These are phyloP conservation scores for Amphipyra tragopoginis DNA, from an alignment of 2,888 invertebrate genomes.

Conservation along the genomic window DNA sequence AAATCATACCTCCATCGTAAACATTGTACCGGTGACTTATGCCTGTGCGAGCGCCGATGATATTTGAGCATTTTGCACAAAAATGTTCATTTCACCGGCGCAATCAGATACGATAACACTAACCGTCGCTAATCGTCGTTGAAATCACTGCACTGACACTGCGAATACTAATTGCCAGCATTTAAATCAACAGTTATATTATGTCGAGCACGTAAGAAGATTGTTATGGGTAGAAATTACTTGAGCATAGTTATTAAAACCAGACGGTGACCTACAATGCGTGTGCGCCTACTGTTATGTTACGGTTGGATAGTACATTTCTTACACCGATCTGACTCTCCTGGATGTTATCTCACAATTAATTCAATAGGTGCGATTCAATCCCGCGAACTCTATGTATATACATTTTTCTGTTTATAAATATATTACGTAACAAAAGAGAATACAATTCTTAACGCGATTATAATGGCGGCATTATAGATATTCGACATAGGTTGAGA, in stretches of 20 bases:
- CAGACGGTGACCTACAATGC: constrained; percentile 60
- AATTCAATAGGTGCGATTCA: constrained; percentile 31
- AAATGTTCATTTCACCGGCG: constrained; percentile 87
- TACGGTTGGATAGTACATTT: constrained; percentile 59
- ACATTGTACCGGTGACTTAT: constrained; percentile 87
- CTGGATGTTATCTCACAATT: constrained; percentile 42
- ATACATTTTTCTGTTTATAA: constrained; percentile 34
- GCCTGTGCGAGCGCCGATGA: constrained; percentile 88
- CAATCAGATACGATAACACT: constrained; percentile 62
- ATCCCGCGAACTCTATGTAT: constrained; percentile 10
- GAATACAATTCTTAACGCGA: constrained; percentile 19
- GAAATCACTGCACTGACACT: constrained; percentile 64
- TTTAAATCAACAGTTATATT: constrained; percentile 65
- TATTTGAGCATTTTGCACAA: constrained; percentile 89
- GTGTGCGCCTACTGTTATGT: constrained; percentile 62
- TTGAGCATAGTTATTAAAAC: constrained; percentile 62
- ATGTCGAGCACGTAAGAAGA: constrained; percentile 59
- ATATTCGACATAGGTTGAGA: constrained; percentile 24
- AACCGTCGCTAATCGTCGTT: constrained; percentile 64
- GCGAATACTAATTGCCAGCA: constrained; percentile 61
- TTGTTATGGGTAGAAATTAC: constrained; percentile 58
- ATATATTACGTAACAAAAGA: constrained; percentile 22
- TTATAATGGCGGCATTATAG: constrained; percentile 29
- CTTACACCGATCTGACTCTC: constrained; percentile 46
- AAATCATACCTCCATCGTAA: constrained; percentile 85